Base-by-base conservation (phyloP, 2,113 vertebrate species). In the Genyomyrus donnyi region DNA sequence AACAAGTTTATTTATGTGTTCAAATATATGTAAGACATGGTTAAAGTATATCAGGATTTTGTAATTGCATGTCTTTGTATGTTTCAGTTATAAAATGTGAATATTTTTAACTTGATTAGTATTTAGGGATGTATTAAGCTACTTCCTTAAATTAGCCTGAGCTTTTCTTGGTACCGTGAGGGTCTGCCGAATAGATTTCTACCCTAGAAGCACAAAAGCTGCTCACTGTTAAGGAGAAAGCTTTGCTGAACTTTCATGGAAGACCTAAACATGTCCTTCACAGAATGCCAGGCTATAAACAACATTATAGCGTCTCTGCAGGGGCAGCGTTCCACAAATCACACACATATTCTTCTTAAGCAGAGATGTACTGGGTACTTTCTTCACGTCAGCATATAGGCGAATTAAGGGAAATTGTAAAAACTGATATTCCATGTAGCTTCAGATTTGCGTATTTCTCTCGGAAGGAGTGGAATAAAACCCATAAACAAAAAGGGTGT, bases 211-310 rank as follows among this genome's bases (percentile, higher is more conserved):
- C 48, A 52, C 24, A 35, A 31, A 35, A 87, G 85, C 17, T 11
- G 15, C 35, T 87, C 85, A 35, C 45, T 31, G 42, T 85, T 85
- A 48, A 85, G 45, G 50, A 53, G 50, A 87, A 87, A 56, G 85
- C 48, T 35, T 31, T 35, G 49, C 85, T 87, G 21, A 87, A 87
- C 85, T 46, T 46, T 45, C 45, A 35, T n/a, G 27, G 85, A 11
- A 35, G 27, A 53, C 85, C 85, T 53, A 53, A 87, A 87, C n/a
- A 53, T 10, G 49, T 53, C 27, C 48, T 87, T 50, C 50, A n/a
- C 46, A 87, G 85, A 87, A 87, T 35, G 31, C 85, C 46, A n/a
- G 19, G 85, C 49, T 53, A 87, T 52, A 87, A 87, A 52, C 46
- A 31, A 53, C 85, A 52, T 35, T 35, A 48, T 35, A 53, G 15